A percentile compares a stretch with the other conserved stretches of the same genome.
These are phyloP conservation scores for Copidosoma aretas DNA, from an alignment of 2,888 invertebrate genomes.

Conservation along the genomic window DNA sequence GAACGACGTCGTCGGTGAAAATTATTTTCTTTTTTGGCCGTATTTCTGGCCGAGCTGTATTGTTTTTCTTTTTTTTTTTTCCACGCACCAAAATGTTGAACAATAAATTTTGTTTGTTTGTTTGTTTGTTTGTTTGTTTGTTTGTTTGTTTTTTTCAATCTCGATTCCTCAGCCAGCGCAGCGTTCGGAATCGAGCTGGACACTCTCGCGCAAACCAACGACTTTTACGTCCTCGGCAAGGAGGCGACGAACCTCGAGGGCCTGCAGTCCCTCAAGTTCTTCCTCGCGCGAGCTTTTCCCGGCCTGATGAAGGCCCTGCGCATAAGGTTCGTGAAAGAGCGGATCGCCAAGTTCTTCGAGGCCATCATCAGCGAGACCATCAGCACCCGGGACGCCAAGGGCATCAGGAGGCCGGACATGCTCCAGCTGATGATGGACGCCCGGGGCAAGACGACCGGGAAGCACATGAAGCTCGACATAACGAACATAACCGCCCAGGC, in stretches of 20 bases:
- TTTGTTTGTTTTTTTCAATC: no score
- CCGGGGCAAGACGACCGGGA: slow-evolving; percentile 24
- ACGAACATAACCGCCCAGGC: slow-evolving; percentile 61
- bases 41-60: no score
- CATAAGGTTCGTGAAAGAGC: slow-evolving; percentile 35
- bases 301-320: slow-evolving; percentile 33
- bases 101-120: no score
- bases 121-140: no score
- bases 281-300: slow-evolving; percentile 37
- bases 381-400: slow-evolving; percentile 42
- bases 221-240: slow-evolving; percentile 53
- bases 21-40: no score
- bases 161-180: slow-evolving; percentile 50
- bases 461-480: slow-evolving; percentile 39
- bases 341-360: slow-evolving; percentile 42
- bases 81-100: no score
- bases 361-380: slow-evolving; percentile 40
- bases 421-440: slow-evolving; percentile 54
- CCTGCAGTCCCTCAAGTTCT: slow-evolving; percentile 37
- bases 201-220: slow-evolving; percentile 54
- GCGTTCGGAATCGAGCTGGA: slow-evolving; percentile 62
- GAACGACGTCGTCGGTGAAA: slow-evolving; percentile 61
- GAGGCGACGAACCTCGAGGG: slow-evolving; percentile 44
- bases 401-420: slow-evolving; percentile 51
- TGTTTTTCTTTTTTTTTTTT: no score